Evolutionary conservation across 2,888 invertebrate species (phyloP).

Genomic region (Calephelis perditalis): DNA sequence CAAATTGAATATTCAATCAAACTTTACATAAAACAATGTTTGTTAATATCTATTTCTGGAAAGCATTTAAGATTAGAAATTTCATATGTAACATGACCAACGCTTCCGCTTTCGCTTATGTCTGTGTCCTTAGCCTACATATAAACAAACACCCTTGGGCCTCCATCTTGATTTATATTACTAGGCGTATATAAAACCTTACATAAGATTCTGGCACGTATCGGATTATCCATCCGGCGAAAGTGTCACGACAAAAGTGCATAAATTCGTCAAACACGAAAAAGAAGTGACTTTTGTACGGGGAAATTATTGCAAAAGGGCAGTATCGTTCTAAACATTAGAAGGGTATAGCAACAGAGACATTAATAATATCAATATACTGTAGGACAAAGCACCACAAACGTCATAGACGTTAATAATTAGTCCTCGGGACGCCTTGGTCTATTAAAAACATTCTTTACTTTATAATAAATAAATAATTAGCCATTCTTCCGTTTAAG

Average conservation of each 20-base stretch:
- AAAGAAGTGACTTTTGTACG: conserved; percentile 42
- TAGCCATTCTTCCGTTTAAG: no score
- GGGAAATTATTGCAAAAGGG: neutral
- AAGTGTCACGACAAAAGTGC: conserved; percentile 29
- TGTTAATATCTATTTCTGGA: no score
- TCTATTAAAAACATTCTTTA: neutral
- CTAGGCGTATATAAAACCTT: conserved; percentile 58
- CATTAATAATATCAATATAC: conserved; percentile 38
- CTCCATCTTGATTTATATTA: conserved; percentile 44
- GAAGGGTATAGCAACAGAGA: conserved; percentile 21
- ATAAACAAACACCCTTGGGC: conserved; percentile 29
- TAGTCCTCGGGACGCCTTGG: conserved; percentile 10
- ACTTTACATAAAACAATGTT: no score
- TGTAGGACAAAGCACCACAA: conserved; percentile 60
- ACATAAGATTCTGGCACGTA: conserved; percentile 72
- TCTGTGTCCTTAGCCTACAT: no score
- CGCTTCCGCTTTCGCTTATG: no score
- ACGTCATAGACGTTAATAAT: conserved; percentile 25
- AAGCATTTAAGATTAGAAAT: no score
- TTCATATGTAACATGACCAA: no score
- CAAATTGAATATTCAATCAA: no score
- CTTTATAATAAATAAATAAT: neutral
- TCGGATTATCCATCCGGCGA: conserved; percentile 47
- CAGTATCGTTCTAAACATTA: conserved; percentile 2
- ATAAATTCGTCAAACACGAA: conserved; percentile 64